phyloP scores from a whole-genome alignment of 2,797 vertebrate species.

The Amblyraja radiata region DNA sequence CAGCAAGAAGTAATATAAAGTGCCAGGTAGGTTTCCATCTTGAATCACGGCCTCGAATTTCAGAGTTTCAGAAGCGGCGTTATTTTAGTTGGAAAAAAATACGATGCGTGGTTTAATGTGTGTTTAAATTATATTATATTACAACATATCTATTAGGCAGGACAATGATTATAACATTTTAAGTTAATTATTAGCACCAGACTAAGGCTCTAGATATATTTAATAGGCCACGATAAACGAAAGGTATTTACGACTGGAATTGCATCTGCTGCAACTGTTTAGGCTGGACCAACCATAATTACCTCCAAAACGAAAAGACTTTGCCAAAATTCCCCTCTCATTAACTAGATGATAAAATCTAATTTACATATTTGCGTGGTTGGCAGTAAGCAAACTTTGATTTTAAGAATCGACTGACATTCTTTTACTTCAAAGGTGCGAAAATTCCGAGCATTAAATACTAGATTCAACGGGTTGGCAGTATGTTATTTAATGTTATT shows the following conservation, averaged over 20 bases:
- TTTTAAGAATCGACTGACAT: background rate
- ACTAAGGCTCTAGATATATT: background rate
- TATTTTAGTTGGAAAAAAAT: background rate
- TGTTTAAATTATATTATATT: background rate
- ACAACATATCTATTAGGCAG: background rate
- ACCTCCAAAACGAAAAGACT: background rate
- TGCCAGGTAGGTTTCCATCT: background rate
- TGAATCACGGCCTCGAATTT: background rate
- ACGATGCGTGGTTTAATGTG: background rate
- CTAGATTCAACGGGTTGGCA: background rate
- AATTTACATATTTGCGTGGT: background rate
- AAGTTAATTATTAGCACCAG: background rate
- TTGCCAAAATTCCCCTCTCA: background rate
- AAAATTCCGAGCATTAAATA: background rate
- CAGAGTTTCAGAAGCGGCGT: background rate
- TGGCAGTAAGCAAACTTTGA: background rate
- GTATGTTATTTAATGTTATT: background rate
- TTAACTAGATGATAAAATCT: background rate
- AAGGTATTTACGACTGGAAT: constrained; percentile 5
- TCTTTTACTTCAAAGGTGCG: background rate
- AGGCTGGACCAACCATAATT: background rate
- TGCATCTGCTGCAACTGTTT: background rate
- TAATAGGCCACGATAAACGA: background rate
- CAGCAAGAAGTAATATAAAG: background rate
- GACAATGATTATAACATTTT: background rate